phyloP scores from a whole-genome alignment of 2,888 invertebrate genomes.

The Drosophila maculinotata region DNA sequence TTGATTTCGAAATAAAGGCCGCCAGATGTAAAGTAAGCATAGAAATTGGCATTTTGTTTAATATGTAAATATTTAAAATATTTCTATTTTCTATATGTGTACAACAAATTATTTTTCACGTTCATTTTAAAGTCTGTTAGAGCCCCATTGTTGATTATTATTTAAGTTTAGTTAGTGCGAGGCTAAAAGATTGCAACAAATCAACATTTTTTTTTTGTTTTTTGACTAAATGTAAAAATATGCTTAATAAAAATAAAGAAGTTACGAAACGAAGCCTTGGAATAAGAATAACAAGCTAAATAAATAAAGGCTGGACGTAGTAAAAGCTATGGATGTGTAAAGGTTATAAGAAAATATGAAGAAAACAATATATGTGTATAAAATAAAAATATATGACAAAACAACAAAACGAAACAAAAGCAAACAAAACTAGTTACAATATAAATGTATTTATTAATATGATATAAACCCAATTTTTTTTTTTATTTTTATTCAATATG shows the following conservation, averaged over 20 bases:
- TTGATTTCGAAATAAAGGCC: conserved; percentile 34
- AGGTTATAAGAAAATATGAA: conserved; percentile 14
- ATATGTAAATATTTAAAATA: conserved; percentile 52
- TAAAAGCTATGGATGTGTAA: conserved; percentile 23
- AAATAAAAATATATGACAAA: conserved; percentile 19
- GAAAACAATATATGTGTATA: conserved; percentile 34
- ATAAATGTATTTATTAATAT: conserved; percentile 72
- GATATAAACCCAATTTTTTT: conserved; percentile 58
- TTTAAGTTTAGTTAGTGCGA: conserved; percentile 85
- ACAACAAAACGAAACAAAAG: conserved; percentile 30
- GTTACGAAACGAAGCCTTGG: conserved; percentile 13
- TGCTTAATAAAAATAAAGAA: conserved; percentile 15
- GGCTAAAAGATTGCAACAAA: conserved; percentile 75
- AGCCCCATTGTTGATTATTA: conserved; percentile 84
- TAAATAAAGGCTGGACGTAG: conserved; percentile 13
- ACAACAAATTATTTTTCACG: conserved; percentile 41
- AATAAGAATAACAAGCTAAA: conserved; percentile 10
- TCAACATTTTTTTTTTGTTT: conserved; percentile 39
- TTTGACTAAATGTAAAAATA: conserved; percentile 28
- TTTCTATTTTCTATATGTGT: conserved; percentile 49
- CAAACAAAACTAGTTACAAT: conserved; percentile 65
- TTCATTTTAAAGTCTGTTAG: conserved; percentile 77
- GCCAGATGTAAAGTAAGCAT: conserved; percentile 37
- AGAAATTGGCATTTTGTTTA: conserved; percentile 42
- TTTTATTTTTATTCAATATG: conserved; percentile 50